A percentile compares a stretch with the other conserved stretches of the same genome.
These are phyloP conservation scores for Dromius quadrimaculatus DNA, from an alignment of 2,888 invertebrate species.

Conservation along the genomic window DNA sequence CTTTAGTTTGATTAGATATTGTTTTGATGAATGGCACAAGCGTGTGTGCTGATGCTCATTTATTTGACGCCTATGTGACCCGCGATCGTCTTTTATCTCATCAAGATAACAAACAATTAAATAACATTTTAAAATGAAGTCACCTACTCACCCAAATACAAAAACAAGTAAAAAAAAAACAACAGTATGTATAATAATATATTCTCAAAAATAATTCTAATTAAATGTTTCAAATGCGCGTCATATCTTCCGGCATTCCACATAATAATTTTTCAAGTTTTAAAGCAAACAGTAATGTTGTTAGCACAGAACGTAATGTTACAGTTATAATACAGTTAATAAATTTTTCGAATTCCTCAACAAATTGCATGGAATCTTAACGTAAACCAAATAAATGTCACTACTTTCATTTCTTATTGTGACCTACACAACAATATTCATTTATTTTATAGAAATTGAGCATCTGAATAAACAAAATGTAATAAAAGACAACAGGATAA, in stretches of 20 bases:
- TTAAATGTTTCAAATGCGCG: too few relatives aligned
- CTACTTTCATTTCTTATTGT: slow-evolving; percentile 25
- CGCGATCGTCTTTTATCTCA: slow-evolving; percentile 17
- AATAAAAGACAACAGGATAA: slow-evolving; percentile 1
- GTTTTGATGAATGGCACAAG: slow-evolving; percentile 43
- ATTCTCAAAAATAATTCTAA: too few relatives aligned
- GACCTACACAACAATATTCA: too few relatives aligned
- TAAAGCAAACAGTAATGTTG: too few relatives aligned
- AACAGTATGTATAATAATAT: too few relatives aligned
- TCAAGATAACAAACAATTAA: slow-evolving; percentile 18
- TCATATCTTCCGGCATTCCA: too few relatives aligned
- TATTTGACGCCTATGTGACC: slow-evolving; percentile 20
- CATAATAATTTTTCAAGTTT: too few relatives aligned
- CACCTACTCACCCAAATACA: slow-evolving; percentile 29
- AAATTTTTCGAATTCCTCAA: slow-evolving; percentile 5
- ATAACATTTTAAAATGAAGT: slow-evolving; percentile 16
- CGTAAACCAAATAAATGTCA: slow-evolving; percentile 3
- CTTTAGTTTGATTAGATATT: slow-evolving; percentile 45
- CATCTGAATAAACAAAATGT: neutral
- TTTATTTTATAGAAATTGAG: too few relatives aligned
- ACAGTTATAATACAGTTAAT: slow-evolving; percentile 25
- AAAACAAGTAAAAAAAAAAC: too few relatives aligned
- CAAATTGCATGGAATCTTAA: slow-evolving; percentile 17
- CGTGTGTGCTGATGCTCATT: slow-evolving; percentile 11
- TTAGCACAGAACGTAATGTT: too few relatives aligned